Conservation (phyloP, 1,140 invertebrate genomes). For the Chironomus striatipennis region DNA sequence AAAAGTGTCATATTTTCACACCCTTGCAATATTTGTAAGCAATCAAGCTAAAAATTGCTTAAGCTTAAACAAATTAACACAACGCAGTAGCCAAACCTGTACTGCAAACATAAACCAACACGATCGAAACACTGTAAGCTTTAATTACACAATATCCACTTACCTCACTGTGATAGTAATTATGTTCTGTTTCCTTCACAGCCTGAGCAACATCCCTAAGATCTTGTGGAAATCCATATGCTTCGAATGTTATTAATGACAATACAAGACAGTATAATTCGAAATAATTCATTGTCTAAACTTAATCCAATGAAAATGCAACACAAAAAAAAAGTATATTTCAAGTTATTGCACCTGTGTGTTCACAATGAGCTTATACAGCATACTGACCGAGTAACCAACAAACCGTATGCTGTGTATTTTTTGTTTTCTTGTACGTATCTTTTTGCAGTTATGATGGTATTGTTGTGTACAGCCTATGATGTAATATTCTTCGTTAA, state of each 20-base stretch:
- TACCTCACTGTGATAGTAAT: not conserved
- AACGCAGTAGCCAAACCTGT: no score
- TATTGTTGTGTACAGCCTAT: not conserved
- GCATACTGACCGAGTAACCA: conserved; percentile 11
- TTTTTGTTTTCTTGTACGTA: not conserved
- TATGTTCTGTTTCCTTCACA: not conserved
- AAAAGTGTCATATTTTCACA: no score
- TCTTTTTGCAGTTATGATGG: not conserved
- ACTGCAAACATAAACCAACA: no score
- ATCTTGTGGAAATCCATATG: conserved; percentile 2
- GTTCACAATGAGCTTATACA: not conserved
- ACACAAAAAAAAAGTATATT: not conserved
- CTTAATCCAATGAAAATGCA: not conserved
- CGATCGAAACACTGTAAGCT: not conserved
- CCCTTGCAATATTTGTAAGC: no score
- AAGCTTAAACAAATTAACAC: no score
- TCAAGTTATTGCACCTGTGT: not conserved
- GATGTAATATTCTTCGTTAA: not conserved
- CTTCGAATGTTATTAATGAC: not conserved
- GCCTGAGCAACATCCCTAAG: not conserved
- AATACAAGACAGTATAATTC: conserved; percentile 8
- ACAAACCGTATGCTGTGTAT: not conserved
- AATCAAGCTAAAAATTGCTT: no score
- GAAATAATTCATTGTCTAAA: not conserved
- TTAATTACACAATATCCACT: not conserved